Base-by-base conservation (phyloP, 2,888 invertebrate genomes). In the Dicycla oo region DNA sequence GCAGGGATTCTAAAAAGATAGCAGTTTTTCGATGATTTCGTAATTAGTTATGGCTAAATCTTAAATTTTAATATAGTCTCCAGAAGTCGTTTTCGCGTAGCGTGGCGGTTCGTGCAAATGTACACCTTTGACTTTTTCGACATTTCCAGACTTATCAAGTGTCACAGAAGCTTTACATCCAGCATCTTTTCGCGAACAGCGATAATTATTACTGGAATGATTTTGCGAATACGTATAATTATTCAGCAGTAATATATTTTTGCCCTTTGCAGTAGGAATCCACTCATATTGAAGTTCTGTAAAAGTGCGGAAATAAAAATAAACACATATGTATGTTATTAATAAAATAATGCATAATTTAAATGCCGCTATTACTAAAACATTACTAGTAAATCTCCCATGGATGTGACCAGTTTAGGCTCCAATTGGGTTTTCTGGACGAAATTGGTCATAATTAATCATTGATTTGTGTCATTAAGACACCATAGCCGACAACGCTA, bases 221-320 rank as follows among this genome's bases (percentile, higher is more conserved):
- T 43, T 43, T n/a, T 68, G 51, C 13, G 68, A 69, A 53, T 68
- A 69, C 20, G 68, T 69, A 20, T 53, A 69, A 10, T 69, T 53
- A 20, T 67, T 66, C 26, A 67, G 38, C 26, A 67, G 6, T 26
- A 67, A 47, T n/a, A 67, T 49, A 5, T 67, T 20, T 11, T 40
- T 66, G 13, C 66, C 66, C 13, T 49, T 66, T 13, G 1, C 26
- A n/a, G 67, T 67, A 20, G 67, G 67, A 40, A 68, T 68, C 68
- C 68, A 68, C 8, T 18, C 64, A 13, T 5, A 64, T 26, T 40
- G 20, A 10, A 57, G 20, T 20, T 34, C 66, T 66, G 63, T n/a
- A n/a, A 63, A 34, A 63, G 8, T 49, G 6, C 26, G 30, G 2
- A 47, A 11, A 70, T 30, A 23, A 20, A 26, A n/a, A n/a, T n/a